Percentiles rank a stretch among this genome's conserved stretches.
phyloP scores from a whole-genome alignment of 2,113 vertebrate genomes.

The Psephotus haematonotus region DNA sequence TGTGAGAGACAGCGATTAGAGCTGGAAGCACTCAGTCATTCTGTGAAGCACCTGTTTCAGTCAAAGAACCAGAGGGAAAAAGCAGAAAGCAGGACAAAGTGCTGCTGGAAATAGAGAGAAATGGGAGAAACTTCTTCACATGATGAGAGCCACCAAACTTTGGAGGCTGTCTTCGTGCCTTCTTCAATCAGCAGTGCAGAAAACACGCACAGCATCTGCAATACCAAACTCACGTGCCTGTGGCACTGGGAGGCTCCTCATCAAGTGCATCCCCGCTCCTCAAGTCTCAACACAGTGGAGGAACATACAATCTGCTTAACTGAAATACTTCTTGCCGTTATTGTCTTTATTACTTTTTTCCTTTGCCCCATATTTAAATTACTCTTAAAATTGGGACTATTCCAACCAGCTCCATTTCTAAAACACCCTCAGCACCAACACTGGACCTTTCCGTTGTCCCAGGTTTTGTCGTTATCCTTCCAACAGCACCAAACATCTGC shows the following conservation, averaged over 20 bases:
- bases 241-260: not conserved
- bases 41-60: slow-evolving; percentile 66
- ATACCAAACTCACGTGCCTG: not conserved
- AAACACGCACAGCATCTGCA: not conserved
- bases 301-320: not conserved
- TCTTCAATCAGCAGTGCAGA: not conserved
- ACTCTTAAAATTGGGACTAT: not conserved
- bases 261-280: not conserved
- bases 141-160: not conserved
- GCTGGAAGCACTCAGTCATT: slow-evolving; percentile 28
- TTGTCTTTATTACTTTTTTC: not conserved
- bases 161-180: not conserved
- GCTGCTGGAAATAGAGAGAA: slow-evolving; percentile 29
- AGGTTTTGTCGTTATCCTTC: not conserved
- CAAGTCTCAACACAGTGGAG: not conserved
- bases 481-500: not conserved
- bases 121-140: not conserved
- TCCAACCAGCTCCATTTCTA: not conserved
- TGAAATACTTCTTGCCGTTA: not conserved
- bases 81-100: slow-evolving; percentile 41
- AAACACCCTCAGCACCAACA: not conserved
- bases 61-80: slow-evolving; percentile 44
- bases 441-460: not conserved
- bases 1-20: slow-evolving; percentile 66
- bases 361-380: not conserved